phyloP scores from a whole-genome alignment of 2,888 invertebrate genomes.

The Ochropleura plecta region DNA sequence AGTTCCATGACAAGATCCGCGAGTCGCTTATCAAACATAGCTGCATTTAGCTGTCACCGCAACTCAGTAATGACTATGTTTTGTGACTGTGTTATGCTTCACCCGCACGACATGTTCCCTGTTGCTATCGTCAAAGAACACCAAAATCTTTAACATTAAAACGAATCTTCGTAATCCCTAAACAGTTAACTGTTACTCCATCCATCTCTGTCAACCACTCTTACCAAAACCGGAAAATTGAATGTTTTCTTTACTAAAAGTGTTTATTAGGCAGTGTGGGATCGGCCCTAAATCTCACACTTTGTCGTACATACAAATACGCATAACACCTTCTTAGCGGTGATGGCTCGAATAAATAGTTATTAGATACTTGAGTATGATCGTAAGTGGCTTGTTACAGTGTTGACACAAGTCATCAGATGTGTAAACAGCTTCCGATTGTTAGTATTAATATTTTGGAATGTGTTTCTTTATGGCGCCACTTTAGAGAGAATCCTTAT shows the following conservation, averaged over 20 bases:
- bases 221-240: conserved; percentile 38
- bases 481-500: background rate
- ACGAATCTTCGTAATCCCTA: background rate
- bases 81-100: background rate
- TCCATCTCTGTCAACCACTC: conserved; percentile 21
- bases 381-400: conserved; percentile 40
- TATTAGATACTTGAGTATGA: conserved; percentile 25
- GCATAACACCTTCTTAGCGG: conserved; percentile 37
- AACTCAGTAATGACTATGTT: background rate
- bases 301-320: conserved; percentile 42
- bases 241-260: conserved; percentile 48
- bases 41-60: background rate
- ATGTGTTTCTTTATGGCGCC: conserved; percentile 14
- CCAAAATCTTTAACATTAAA: background rate
- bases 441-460: background rate
- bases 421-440: conserved; percentile 17
- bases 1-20: background rate
- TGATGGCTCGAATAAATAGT: conserved; percentile 27
- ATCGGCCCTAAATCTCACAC: conserved; percentile 53
- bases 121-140: background rate
- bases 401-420: conserved; percentile 33
- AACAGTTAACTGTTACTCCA: conserved; percentile 31
- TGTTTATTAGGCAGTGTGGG: conserved; percentile 55
- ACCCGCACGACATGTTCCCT: background rate
- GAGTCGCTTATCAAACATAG: background rate